Base-by-base conservation (phyloP, 2,888 invertebrate genomes). In the Prenolepis imparis region DNA sequence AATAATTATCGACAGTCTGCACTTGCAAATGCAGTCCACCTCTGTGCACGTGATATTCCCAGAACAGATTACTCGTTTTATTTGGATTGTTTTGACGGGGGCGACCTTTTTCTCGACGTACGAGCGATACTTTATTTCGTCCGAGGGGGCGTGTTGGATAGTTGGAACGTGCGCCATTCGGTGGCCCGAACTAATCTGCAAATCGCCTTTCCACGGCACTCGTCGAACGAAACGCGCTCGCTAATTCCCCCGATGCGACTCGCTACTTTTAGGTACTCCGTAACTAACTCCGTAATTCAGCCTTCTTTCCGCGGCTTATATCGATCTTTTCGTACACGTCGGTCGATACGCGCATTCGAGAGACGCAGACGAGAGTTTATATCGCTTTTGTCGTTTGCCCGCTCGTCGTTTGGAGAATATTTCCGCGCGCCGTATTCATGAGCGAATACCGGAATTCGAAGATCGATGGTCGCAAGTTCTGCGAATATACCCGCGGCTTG, bases 291-390 rank as follows among this genome's bases (percentile, higher is more conserved):
- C 74, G 77, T 74, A 74, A 57, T 83, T 85, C 74, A 78, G 86
- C 59, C 86, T 88, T 84, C 83, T 86, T 86, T 89, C 88, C 85
- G 39, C 86, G 85, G 86, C 86, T 90, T 88, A 77, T 75, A 90
- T 90, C 90, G 90, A 90, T 90, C 88, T 83, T 67, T 67, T 67
- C 52, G n/a, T 55, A 81, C 3, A 28, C 28, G 28, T 28, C 73
- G 77, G 61, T 78, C 84, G 86, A 81, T 70, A 80, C 81, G 59
- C 52, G 18, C 77, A 57, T 68, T 86, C 77, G 83, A 83, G 83
- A 83, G 75, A 82, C 77, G 52, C 87, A 85, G 18, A 28, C 1
- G 28, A 4, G 12, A 24, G 41, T 57, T 74, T 74, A 63, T 24
- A 63, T 24, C 64, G 63, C 75, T 77, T 57, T 55, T 41, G 44